A percentile compares a stretch with the other conserved stretches of the same genome.
Conservation (phyloP, 2,113 vertebrate genomes). For the Gobio gobio region DNA sequence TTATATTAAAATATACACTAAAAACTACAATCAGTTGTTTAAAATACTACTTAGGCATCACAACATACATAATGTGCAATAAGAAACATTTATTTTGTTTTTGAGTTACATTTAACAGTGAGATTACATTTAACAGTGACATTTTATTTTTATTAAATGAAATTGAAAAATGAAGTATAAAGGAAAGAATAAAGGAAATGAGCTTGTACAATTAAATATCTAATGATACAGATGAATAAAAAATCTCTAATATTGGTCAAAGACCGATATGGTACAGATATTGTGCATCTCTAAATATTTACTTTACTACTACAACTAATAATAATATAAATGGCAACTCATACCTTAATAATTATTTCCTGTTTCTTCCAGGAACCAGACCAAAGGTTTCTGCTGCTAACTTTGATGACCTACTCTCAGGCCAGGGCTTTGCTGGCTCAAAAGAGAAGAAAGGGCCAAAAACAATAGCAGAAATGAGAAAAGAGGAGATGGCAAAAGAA, state of each 20-base stretch:
- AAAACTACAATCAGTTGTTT: no score
- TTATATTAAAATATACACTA: neutral
- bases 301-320: neutral
- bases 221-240: neutral
- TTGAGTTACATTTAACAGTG: no score
- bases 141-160: no score
- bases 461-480: conserved; percentile 99
- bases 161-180: no score
- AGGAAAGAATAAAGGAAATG: neutral
- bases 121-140: no score
- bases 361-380: conserved; percentile 81
- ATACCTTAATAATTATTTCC: neutral
- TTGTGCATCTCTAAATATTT: neutral
- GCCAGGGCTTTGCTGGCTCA: conserved; percentile 93
- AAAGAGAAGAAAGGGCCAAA: conserved; percentile 94
- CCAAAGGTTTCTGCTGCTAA: conserved; percentile 83
- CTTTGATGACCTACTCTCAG: conserved; percentile 94
- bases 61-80: no score
- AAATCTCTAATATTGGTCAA: neutral
- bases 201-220: neutral
- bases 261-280: neutral
- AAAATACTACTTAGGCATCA: no score
- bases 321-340: neutral
- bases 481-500: conserved; percentile 99
- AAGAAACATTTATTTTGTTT: no score